Percentiles rank a stretch among this genome's conserved stretches.
Evolutionary conservation across 2,888 invertebrate species (phyloP).

Genomic region (Drosophila neonasuta): DNA sequence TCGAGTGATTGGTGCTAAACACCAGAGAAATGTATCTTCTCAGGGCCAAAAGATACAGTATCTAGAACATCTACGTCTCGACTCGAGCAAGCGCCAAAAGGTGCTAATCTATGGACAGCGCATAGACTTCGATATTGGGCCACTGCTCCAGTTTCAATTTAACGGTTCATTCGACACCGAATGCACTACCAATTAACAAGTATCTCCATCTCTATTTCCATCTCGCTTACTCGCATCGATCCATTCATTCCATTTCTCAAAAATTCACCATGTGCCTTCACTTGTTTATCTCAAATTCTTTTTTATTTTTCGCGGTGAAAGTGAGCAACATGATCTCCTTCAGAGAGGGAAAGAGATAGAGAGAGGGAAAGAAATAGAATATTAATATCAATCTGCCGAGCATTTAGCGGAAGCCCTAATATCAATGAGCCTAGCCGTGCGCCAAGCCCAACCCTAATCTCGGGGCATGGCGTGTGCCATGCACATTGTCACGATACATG

Average conservation of each 20-base stretch:
- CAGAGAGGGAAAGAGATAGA: not conserved
- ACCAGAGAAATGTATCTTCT: slow-evolving; percentile 47
- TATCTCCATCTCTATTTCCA: slow-evolving; percentile 14
- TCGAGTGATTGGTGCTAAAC: slow-evolving; percentile 56
- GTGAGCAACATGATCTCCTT: slow-evolving; percentile 45
- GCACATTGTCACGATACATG: slow-evolving; percentile 46
- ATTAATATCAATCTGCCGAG: not conserved
- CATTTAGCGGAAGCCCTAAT: slow-evolving; percentile 21
- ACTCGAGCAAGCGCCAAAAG: slow-evolving; percentile 50
- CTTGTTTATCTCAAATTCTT: slow-evolving; percentile 61
- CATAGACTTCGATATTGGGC: slow-evolving; percentile 49
- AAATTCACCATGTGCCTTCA: slow-evolving; percentile 44
- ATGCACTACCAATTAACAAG: slow-evolving; percentile 66
- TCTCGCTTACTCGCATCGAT: slow-evolving; percentile 14
- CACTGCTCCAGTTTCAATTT: slow-evolving; percentile 69
- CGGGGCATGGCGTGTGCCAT: slow-evolving; percentile 57
- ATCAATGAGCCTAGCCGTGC: not conserved
- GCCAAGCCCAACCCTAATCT: slow-evolving; percentile 1
- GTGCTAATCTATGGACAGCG: slow-evolving; percentile 64
- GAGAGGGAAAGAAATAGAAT: not conserved
- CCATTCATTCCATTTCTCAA: slow-evolving; percentile 64
- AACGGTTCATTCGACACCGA: slow-evolving; percentile 67
- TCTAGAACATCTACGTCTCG: slow-evolving; percentile 62
- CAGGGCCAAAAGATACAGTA: slow-evolving; percentile 38
- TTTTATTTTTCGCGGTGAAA: slow-evolving; percentile 67